Evolutionary conservation across 2,888 invertebrate genomes (phyloP).

Genomic region (Hydrotaea cyrtoneurina): DNA sequence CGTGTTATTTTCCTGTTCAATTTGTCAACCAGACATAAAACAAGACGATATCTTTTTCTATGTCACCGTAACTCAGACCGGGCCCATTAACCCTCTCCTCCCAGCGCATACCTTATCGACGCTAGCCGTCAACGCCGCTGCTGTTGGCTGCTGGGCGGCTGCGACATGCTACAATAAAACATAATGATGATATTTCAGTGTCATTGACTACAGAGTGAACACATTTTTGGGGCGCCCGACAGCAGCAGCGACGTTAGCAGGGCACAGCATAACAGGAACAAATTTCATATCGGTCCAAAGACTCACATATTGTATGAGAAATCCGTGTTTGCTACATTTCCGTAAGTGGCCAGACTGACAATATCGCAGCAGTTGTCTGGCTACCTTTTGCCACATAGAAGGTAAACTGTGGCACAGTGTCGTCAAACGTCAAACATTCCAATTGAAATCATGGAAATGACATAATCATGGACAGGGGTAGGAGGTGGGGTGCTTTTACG

Average conservation of each 20-base stretch:
- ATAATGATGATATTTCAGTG: constrained; percentile 17
- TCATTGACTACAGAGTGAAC: not conserved
- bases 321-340: not conserved
- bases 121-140: not conserved
- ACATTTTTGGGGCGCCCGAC: not conserved
- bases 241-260: no score
- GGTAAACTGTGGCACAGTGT: no score
- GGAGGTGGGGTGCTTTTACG: no score
- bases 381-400: no score
- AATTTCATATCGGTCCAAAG: not conserved
- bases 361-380: no score
- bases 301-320: no score
- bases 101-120: constrained; percentile 5
- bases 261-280: not conserved
- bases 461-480: no score
- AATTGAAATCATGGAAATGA: no score
- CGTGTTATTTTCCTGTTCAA: constrained; percentile 51
- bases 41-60: constrained; percentile 40
- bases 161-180: not conserved
- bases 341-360: not conserved
- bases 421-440: no score
- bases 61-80: constrained; percentile 33
- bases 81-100: constrained; percentile 39
- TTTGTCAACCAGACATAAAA: constrained; percentile 57
- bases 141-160: not conserved